Evolutionary conservation across 2,113 vertebrate species (phyloP).

Genomic region (Natator depressus): DNA sequence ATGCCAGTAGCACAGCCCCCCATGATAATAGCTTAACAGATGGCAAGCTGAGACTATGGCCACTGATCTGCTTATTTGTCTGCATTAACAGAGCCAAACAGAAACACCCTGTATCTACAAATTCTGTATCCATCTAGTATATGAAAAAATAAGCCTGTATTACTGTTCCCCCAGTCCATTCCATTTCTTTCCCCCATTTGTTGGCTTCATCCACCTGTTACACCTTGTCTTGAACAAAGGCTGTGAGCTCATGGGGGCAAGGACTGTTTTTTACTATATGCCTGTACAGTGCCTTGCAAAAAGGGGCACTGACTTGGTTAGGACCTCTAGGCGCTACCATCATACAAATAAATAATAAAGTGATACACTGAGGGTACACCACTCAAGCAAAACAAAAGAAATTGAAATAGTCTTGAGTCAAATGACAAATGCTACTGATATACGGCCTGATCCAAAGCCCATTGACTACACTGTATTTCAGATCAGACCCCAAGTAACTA

Average conservation of each 20-base stretch:
- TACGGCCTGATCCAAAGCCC: background rate
- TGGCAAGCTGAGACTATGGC: background rate
- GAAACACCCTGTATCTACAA: background rate
- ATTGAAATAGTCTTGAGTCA: background rate
- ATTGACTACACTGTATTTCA: background rate
- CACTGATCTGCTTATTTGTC: background rate
- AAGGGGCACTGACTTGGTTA: background rate
- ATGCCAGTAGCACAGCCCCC: background rate
- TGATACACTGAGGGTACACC: background rate
- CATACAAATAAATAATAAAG: background rate
- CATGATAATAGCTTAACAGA: background rate
- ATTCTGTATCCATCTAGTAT: background rate
- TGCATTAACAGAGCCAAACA: background rate
- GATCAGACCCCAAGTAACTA: background rate
- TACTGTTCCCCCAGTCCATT: background rate
- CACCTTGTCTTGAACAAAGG: background rate
- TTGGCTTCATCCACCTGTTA: background rate
- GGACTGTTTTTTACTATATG: background rate
- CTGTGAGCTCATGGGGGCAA: background rate
- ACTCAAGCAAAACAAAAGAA: background rate
- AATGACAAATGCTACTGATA: accelerated
- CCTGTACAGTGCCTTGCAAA: background rate
- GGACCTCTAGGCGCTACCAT: background rate
- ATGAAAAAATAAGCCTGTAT: background rate
- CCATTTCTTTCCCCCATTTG: background rate